These are phyloP conservation scores for Colletes latitarsis DNA, from an alignment of 1,140 invertebrate species.

Conservation along the genomic window DNA sequence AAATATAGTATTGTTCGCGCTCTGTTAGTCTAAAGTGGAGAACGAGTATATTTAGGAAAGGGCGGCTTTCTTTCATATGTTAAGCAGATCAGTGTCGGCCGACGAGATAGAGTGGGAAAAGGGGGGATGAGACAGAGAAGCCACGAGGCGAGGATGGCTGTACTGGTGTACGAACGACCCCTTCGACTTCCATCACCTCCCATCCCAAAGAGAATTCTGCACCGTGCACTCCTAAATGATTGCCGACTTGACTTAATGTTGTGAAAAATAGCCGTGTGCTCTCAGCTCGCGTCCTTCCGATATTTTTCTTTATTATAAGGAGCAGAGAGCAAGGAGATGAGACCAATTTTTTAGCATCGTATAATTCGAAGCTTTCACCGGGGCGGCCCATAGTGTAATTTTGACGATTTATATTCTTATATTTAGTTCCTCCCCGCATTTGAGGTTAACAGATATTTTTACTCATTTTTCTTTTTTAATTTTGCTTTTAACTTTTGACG, in stretches of 20 bases:
- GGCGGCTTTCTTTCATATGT: constrained; percentile 77
- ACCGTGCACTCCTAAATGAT: constrained; percentile 33
- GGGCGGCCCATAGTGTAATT: background rate
- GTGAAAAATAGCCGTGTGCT: constrained; percentile 35
- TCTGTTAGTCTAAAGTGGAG: constrained; percentile 72
- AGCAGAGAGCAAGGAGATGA: constrained; percentile 6
- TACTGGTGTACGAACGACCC: constrained; percentile 6
- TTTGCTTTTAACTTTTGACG: too few species aligned
- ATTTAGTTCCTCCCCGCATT: background rate
- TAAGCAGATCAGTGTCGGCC: constrained; percentile 76
- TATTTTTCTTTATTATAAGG: constrained; percentile 46
- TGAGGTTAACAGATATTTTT: background rate
- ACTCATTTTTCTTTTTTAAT: background rate
- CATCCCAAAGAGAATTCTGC: background rate
- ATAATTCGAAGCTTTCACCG: constrained; percentile 26
- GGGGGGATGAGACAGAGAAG: background rate
- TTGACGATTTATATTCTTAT: constrained; percentile 26
- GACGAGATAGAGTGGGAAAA: constrained; percentile 47
- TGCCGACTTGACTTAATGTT: constrained; percentile 49
- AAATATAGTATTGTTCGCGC: constrained; percentile 77
- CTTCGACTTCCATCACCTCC: constrained; percentile 14
- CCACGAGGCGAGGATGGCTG: constrained; percentile 6
- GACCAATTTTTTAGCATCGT: constrained; percentile 37
- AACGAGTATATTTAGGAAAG: constrained; percentile 76
- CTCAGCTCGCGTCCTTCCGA: background rate